A percentile compares a stretch with the other conserved stretches of the same genome.
Conservation (phyloP, 2,888 invertebrate genomes). For the Eupithecia subfuscata region DNA sequence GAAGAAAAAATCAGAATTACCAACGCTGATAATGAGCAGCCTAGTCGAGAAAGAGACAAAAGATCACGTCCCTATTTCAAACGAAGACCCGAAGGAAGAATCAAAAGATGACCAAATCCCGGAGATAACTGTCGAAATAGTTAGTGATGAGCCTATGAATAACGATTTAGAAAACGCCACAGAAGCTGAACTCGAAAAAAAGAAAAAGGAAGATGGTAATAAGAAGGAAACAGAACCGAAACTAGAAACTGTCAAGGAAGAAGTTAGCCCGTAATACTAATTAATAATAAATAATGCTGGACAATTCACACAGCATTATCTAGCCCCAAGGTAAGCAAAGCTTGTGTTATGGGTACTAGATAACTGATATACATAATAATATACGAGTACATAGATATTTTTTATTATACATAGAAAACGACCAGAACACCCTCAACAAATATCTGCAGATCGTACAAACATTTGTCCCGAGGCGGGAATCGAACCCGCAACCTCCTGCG, state of each 20-base stretch:
- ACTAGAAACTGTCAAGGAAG: conserved; percentile 52
- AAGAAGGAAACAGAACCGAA: conserved; percentile 32
- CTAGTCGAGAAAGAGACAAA: conserved; percentile 42
- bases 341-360: no score
- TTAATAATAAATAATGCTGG: no score
- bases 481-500: no score
- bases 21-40: conserved; percentile 50
- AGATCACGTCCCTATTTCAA: conserved; percentile 26
- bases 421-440: no score
- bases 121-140: conserved; percentile 20
- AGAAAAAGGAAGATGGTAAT: conserved; percentile 8
- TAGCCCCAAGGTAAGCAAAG: no score
- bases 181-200: conserved; percentile 13
- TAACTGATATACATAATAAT: no score
- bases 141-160: background rate
- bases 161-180: conserved; percentile 17
- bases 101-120: conserved; percentile 17
- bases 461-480: no score
- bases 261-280: conserved; percentile 12
- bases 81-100: conserved; percentile 24
- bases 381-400: no score
- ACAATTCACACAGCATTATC: no score
- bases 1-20: conserved; percentile 46
- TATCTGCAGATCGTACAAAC: no score
- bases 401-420: no score